Conservation (phyloP, 2,888 invertebrate genomes). For the Gibbula magus region DNA sequence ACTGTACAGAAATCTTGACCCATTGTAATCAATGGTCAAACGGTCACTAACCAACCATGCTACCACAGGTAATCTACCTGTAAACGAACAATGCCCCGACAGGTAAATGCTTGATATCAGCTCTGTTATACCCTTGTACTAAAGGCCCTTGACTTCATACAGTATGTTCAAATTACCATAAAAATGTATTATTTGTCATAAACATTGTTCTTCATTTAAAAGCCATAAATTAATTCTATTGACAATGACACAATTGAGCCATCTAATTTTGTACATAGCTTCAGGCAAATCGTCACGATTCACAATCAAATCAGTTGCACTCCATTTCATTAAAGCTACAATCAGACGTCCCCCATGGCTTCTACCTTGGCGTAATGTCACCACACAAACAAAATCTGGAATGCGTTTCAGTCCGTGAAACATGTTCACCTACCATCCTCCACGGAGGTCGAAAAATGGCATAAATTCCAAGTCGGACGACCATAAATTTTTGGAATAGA, state of each 20-base stretch:
- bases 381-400: not conserved
- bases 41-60: not conserved
- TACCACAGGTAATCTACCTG: not conserved
- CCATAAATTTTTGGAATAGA: constrained; percentile 7
- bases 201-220: not conserved
- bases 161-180: not conserved
- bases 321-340: not conserved
- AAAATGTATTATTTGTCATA: not conserved
- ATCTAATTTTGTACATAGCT: not conserved
- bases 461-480: not conserved
- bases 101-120: no score
- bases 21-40: not conserved
- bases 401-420: not conserved
- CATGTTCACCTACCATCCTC: not conserved
- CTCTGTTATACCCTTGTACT: not conserved
- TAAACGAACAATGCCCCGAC: no score
- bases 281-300: not conserved
- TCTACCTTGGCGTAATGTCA: not conserved
- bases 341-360: not conserved
- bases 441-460: not conserved
- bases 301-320: not conserved
- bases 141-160: not conserved
- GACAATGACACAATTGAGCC: not conserved
- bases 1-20: no score
- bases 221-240: constrained; percentile 1